phyloP scores from a whole-genome alignment of 2,888 invertebrate species.

The Dorcus parallelipipedus region DNA sequence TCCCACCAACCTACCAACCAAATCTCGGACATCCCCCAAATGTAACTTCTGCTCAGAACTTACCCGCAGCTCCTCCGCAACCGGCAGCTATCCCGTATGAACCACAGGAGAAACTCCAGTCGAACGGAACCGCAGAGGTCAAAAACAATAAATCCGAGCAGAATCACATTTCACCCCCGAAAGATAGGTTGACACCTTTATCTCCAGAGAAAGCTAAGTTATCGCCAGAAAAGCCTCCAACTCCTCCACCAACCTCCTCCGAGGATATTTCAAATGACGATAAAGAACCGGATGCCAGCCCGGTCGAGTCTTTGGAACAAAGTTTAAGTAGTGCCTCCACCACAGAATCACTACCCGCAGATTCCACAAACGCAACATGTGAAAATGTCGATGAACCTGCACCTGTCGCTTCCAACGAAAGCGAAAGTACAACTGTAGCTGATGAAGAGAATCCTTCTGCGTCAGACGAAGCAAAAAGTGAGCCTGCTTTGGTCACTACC shows the following conservation, averaged over 20 bases:
- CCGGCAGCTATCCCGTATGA: conserved; percentile 14
- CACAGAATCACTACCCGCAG: conserved; percentile 4
- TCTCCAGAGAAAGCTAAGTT: conserved; percentile 25
- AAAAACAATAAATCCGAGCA: conserved; percentile 30
- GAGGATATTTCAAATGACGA: conserved; percentile 17
- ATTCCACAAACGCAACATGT: conserved; percentile 4
- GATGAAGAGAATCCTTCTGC: conserved; percentile 27
- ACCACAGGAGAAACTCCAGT: conserved; percentile 36
- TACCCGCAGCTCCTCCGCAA: conserved; percentile 40
- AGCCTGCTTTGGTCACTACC: conserved; percentile 36
- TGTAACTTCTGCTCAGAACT: conserved; percentile 34
- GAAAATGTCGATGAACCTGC: conserved; percentile 11
- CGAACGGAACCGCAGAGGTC: conserved; percentile 40
- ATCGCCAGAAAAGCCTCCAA: conserved; percentile 20
- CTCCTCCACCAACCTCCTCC: conserved; percentile 10
- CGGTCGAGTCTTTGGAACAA: conserved; percentile 10
- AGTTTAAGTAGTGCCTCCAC: conserved; percentile 8
- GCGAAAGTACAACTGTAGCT: conserved; percentile 8
- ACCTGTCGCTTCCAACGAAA: conserved; percentile 11
- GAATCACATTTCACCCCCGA: conserved; percentile 31
- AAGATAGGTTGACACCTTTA: conserved; percentile 18
- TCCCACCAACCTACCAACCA: conserved; percentile 36
- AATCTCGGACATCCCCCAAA: conserved; percentile 38
- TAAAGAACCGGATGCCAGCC: conserved; percentile 14
- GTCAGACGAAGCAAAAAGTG: conserved; percentile 40